Evolutionary conservation across 2,113 vertebrate species (phyloP), one percentile per base, ranked within the genome.

Genomic region (Dinomys branickii): DNA sequence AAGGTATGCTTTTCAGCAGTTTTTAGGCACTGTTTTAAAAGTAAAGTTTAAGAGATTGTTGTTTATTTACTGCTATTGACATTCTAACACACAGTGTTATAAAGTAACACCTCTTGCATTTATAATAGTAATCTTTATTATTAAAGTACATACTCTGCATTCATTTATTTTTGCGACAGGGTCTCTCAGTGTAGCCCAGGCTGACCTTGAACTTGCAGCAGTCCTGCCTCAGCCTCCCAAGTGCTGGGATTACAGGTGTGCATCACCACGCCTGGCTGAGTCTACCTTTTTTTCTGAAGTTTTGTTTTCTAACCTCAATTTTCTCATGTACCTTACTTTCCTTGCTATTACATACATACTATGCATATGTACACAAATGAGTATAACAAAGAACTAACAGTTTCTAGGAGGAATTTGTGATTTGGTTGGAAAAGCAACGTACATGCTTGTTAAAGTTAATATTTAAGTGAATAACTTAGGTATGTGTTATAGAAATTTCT

Each of bases 1-100:
- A 99, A 99, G 99, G 99, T 99, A 98, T 98, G 99, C 50, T 89
- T 94, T 52, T 22, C 30, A 63, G 19, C 82, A 63, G 38, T 86
- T 90, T 69, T 58, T 77, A 86, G 82, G 28, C 44, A 61, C 63
- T 84, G 73, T 73, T 3, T 59, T 30, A 84, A 61, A 59, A 41
- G 35, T 10, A 5, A 80, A 97, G 24, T 41, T 65, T n/a, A 94
- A 92, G 7, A 63, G 24, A 28, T 52, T 73, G 5, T 20, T 73
- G 14, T 28, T 67, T 86, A 4, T 88, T 73, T 91, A 58, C 47
- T 87, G n/a, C n/a, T n/a, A n/a, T n/a, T n/a, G n/a, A n/a, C n/a
- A n/a, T n/a, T n/a, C n/a, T n/a, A n/a, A n/a, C n/a, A n/a, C n/a
- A n/a, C n/a, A n/a, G n/a, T n/a, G n/a, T n/a, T n/a, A n/a, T n/a